Conservation (phyloP, 2,797 vertebrate species). For the Xenentodon cancila region DNA sequence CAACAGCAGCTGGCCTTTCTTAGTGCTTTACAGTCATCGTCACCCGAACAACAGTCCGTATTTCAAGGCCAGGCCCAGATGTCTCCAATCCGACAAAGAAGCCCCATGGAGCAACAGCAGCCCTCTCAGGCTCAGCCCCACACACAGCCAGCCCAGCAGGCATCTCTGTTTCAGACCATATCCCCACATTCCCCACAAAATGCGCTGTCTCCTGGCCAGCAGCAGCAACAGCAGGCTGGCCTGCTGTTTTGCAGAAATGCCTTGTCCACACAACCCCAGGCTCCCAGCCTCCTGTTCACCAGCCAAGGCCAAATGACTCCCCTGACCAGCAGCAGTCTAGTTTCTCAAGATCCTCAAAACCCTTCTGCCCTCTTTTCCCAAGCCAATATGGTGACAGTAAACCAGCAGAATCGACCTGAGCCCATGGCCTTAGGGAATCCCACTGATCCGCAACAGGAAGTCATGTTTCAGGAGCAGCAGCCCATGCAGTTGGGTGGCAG, state of each 20-base stretch:
- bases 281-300: conserved; percentile 87
- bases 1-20: conserved; percentile 86
- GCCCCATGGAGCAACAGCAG: conserved; percentile 83
- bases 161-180: conserved; percentile 80
- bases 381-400: conserved; percentile 84
- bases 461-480: conserved; percentile 92
- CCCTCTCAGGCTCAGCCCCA: conserved; percentile 75
- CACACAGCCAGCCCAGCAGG: conserved; percentile 71
- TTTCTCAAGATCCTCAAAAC: conserved; percentile 88
- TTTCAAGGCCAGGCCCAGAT: conserved; percentile 91
- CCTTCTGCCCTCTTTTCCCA: conserved; percentile 90
- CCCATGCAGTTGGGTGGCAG: conserved; percentile 92
- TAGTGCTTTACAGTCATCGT: conserved; percentile 86
- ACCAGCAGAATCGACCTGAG: conserved; percentile 88
- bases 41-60: conserved; percentile 87
- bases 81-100: conserved; percentile 87
- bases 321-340: conserved; percentile 83
- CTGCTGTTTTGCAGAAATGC: conserved; percentile 89
- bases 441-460: conserved; percentile 83
- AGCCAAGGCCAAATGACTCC: conserved; percentile 83
- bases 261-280: conserved; percentile 83
- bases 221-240: conserved; percentile 82
- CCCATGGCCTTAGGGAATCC: conserved; percentile 92
- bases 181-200: conserved; percentile 75
- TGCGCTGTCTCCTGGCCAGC: conserved; percentile 74